Evolutionary conservation across 2,888 invertebrate species (phyloP), one percentile per base, ranked within the genome.

Genomic region (Mamestra brassicae): DNA sequence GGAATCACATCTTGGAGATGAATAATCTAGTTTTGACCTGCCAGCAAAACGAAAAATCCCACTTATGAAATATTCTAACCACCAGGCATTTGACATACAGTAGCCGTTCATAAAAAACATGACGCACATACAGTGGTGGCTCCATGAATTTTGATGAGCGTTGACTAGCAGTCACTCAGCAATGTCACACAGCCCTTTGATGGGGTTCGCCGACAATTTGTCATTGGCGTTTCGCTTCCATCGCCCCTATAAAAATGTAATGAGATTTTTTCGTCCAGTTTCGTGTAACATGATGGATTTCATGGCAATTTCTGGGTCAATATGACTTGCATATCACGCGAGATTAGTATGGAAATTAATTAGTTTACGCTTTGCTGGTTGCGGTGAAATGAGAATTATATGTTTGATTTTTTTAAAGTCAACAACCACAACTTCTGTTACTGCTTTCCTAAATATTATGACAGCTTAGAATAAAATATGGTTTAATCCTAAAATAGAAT

Each of bases 91-190:
- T 69, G 36, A 67, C 66, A 73, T 73, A 68, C 50, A 70, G 74
- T 73, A 72, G 72, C 38, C 63, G 60, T 76, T 78, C 65, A 80
- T 85, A 77, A 83, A 65, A 76, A 79, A 84, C 72, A 71, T 81
- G 85, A 81, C 76, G 67, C 62, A 72, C 72, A 84, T 80, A 77
- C 80, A 78, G 75, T 85, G 73, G 72, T 74, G 80, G 76, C 85
- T 87, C 85, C 90, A 90, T 91, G 90, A 90, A 91, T 91, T 90
- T 91, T 89, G 87, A 91, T 91, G 91, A 90, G 87, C 84, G 83
- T 82, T 83, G 79, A 86, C 85, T 86, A 77, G 67, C 75, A 84
- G 85, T 90, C 88, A 86, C 83, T 83, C 78, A 75, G 80, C 79
- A 81, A 85, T 81, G 85, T 86, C 81, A 79, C 78, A 76, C 74